Percentiles rank a stretch among this genome's conserved stretches.
Evolutionary conservation across 2,888 invertebrate species (phyloP).

Genomic region (Cheilosia vulpina): DNA sequence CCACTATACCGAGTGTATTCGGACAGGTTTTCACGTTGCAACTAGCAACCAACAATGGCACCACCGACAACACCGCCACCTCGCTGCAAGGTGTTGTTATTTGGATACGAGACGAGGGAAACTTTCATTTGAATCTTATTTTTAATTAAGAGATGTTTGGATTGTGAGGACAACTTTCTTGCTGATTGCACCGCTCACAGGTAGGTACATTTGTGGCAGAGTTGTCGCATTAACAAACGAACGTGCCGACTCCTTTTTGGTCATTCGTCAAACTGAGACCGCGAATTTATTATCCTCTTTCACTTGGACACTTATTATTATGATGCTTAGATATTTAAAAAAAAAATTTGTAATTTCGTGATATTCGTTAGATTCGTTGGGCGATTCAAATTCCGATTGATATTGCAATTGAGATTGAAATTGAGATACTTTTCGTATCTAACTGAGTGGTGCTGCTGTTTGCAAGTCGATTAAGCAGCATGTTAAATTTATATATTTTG

Average conservation of each 20-base stretch:
- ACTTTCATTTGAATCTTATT: slow-evolving; percentile 71
- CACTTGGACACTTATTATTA: slow-evolving; percentile 31
- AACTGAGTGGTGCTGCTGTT: not conserved
- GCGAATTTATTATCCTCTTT: slow-evolving; percentile 12
- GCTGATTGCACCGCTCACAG: slow-evolving; percentile 26
- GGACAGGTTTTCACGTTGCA: slow-evolving; percentile 61
- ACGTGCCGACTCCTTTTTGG: slow-evolving; percentile 33
- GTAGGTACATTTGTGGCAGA: slow-evolving; percentile 4
- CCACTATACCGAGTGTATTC: slow-evolving; percentile 47
- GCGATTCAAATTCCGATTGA: slow-evolving; percentile 5
- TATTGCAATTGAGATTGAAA: not conserved
- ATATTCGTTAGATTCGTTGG: slow-evolving; percentile 53
- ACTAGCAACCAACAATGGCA: slow-evolving; percentile 41
- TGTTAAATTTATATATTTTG: slow-evolving; percentile 8
- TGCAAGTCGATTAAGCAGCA: not conserved
- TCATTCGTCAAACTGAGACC: slow-evolving; percentile 15
- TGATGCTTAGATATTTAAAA: slow-evolving; percentile 13
- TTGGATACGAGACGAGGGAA: slow-evolving; percentile 50
- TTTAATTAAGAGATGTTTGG: slow-evolving; percentile 47
- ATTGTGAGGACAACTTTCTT: slow-evolving; percentile 65
- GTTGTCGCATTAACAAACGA: not conserved
- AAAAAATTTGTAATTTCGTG: slow-evolving; percentile 3
- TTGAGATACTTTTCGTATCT: slow-evolving; percentile 41
- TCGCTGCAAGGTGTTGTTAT: slow-evolving; percentile 58
- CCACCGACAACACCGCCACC: slow-evolving; percentile 40